Evolutionary conservation across 2,113 vertebrate species (phyloP), one percentile per base, ranked within the genome.

Genomic region (Leucoraja erinaceus): DNA sequence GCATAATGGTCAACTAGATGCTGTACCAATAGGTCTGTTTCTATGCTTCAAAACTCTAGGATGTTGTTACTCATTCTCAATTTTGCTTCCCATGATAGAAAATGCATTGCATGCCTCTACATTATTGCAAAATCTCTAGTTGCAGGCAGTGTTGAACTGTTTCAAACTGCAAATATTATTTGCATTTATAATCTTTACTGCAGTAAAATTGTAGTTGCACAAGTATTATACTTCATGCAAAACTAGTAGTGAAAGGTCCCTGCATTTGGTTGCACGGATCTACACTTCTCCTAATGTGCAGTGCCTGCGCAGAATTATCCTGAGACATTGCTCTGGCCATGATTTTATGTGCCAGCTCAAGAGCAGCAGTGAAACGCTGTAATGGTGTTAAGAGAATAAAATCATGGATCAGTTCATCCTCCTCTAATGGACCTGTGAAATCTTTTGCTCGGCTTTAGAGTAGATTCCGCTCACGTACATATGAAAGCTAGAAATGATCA

Each of bases 321-420:
- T 91, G 93, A 84, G 95, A 94, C 95, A 95, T 94, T 33, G 86
- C 93, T 95, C 95, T 95, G 95, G 95, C 96, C 96, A 96, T 61
- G 92, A 94, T 94, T 94, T 96, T 96, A 96, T 96, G 95, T 95
- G 94, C 95, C 95, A 95, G 93, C 84, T 93, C 90, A 93, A 95
- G 94, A 95, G 90, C 75, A 94, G 93, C 61, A 66, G 61, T 94
- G 94, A 95, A 95, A 94, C 95, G 83, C 95, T 96, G 94, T 94
- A 94, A 93, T 94, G 96, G 95, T 93, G 95, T 97, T 96, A 96
- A 95, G 94, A 95, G 96, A 97, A 96, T 96, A 94, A 95, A 96
- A 96, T 96, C 95, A 94, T 93, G 95, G 96, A 93, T 94, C 94
- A 94, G 95, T 93, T 94, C 93, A 95, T 38, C 95, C 95, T 95